Base-by-base conservation (phyloP, 2,113 vertebrate species). In the Rhinichthys klamathensis region DNA sequence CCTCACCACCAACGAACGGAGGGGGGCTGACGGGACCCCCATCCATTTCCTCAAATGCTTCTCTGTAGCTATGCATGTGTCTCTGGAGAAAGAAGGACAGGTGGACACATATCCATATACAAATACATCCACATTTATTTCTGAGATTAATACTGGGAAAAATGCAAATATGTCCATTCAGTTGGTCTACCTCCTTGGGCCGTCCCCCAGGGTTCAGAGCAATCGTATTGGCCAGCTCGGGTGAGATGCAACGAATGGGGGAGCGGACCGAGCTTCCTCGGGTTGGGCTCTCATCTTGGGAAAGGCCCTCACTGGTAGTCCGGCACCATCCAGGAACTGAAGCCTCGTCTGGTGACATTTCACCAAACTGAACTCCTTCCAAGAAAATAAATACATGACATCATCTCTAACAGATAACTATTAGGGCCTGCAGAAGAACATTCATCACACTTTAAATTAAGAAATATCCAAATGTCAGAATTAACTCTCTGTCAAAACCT, bases 1-100 rank as follows among this genome's bases (percentile, higher is more conserved):
- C 95, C 98, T 99, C 97, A 98, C 98, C 97, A 91, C 96, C 97
- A 90, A 89, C 86, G 89, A 92, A 86, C 84, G 96, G 92, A 60
- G 95, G 94, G 54, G 96, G 96, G 89, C 95, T 97, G 87, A 92
- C 89, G 0, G 94, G 93, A 16, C 94, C 92, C 79, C 95, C 94
- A 3, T 99, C 97, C 90, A 97, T 93, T 91, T 99, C 98, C 89
- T 99, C 98, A 0, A 99, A 99, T 82, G 98, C 98, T 80, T 99
- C 98, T 80, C 96, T 96, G 94, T 99, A 99, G 92, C 98, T 99
- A 92, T 99, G 98, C 91, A 99, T 96, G 88, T 97, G 96, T 92
- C 95, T 97, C 98, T 99, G 92, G 0, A 32, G 78, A 77, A 77
- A 49, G 67, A 65, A 92, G 83, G n/a, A 91, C 9, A 32, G 21